A percentile compares a stretch with the other conserved stretches of the same genome.
Evolutionary conservation across 2,797 vertebrate species (phyloP).

Genomic region (Gambelia wislizenii): DNA sequence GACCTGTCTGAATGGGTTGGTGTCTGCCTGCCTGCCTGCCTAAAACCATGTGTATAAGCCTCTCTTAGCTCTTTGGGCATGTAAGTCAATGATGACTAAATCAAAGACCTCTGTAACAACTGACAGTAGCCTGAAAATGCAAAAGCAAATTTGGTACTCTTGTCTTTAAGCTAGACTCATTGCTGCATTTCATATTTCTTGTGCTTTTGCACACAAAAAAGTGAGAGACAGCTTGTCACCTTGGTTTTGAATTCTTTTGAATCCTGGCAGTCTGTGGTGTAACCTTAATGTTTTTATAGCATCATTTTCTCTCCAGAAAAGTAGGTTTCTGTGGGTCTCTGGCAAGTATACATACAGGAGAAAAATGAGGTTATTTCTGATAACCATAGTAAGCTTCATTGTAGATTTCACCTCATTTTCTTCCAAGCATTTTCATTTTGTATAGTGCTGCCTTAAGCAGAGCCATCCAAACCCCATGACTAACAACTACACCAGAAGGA

Average conservation of each 20-base stretch:
- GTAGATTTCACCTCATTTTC: constrained; percentile 39
- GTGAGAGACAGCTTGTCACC: not conserved
- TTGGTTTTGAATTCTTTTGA: constrained; percentile 13
- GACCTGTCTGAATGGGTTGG: not conserved
- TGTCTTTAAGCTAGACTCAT: not conserved
- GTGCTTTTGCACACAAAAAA: not conserved
- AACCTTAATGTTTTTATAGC: not conserved
- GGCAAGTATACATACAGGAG: constrained; percentile 18
- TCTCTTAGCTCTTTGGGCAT: not conserved
- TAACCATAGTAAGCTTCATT: constrained; percentile 24
- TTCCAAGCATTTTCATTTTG: constrained; percentile 20
- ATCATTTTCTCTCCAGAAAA: not conserved
- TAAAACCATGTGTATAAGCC: not conserved
- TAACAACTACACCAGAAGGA: constrained; percentile 31
- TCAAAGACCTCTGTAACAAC: not conserved
- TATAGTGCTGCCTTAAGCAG: constrained; percentile 11
- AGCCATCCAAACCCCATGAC: rapidly evolving
- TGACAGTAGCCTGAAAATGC: not conserved
- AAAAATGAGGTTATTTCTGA: constrained; percentile 26
- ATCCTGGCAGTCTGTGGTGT: not conserved
- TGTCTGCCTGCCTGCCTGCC: not conserved
- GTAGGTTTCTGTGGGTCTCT: constrained; percentile 17
- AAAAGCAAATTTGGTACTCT: not conserved
- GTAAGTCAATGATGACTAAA: not conserved
- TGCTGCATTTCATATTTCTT: not conserved